Conservation (phyloP, 2,113 vertebrate genomes). For the Reinhardtius hippoglossoides region DNA sequence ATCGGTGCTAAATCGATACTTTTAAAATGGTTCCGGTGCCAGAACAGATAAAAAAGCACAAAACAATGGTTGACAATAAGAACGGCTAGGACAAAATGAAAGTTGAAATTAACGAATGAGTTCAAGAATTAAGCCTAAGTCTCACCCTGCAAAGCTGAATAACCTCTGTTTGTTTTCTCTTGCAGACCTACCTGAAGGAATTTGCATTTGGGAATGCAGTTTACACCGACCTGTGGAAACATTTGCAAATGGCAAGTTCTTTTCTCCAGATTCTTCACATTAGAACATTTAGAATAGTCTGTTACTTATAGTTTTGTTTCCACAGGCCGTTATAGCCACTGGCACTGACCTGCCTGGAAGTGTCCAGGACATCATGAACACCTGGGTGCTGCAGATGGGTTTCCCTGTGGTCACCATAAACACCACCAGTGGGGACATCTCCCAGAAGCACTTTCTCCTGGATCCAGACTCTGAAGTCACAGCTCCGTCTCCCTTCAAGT, state of each 20-base stretch:
- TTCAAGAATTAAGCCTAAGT: too few species aligned
- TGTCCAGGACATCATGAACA: constrained; percentile 87
- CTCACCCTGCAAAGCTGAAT: too few species aligned
- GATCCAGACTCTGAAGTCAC: constrained; percentile 76
- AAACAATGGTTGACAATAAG: neutral
- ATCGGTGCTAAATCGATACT: too few species aligned
- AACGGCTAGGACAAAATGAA: too few species aligned
- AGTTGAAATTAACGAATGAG: neutral
- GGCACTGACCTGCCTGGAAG: rapidly evolving
- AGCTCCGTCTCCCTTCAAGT: constrained; percentile 84
- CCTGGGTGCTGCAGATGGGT: constrained; percentile 95
- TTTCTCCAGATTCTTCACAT: neutral
- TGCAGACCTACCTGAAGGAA: constrained; percentile 78
- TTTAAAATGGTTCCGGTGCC: too few species aligned
- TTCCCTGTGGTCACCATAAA: constrained; percentile 89
- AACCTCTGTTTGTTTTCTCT: neutral
- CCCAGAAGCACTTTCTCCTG: constrained; percentile 89
- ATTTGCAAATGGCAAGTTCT: constrained; percentile 83
- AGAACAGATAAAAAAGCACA: too few species aligned
- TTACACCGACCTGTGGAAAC: constrained; percentile 88
- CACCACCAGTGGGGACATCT: constrained; percentile 60
- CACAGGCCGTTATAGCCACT: constrained; percentile 52
- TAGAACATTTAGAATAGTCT: too few species aligned
- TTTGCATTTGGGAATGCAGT: constrained; percentile 85
- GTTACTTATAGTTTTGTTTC: neutral